phyloP scores from a whole-genome alignment of 2,797 vertebrate genomes.

The Premnoplex brunnescens region DNA sequence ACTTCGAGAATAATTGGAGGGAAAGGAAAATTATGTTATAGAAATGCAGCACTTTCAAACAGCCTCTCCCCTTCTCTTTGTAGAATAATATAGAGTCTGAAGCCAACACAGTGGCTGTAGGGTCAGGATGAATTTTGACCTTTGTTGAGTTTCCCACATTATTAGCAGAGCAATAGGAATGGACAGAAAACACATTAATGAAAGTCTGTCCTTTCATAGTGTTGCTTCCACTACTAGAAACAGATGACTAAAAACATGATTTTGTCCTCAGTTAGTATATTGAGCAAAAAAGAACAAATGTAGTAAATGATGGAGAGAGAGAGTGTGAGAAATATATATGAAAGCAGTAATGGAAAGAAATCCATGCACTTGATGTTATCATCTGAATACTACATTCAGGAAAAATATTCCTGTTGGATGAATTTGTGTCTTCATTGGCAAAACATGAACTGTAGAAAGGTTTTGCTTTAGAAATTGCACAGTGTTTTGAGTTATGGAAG shows the following conservation, averaged over 20 bases:
- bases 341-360: neutral
- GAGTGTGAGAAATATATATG: neutral
- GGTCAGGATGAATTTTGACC: slow-evolving; percentile 39
- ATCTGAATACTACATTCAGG: neutral
- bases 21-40: slow-evolving; percentile 2
- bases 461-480: neutral
- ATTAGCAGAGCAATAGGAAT: neutral
- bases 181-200: neutral
- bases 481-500: neutral
- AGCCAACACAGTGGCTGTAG: neutral
- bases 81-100: neutral
- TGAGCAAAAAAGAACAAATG: neutral
- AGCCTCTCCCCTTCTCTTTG: neutral
- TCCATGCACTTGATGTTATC: neutral
- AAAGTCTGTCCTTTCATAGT: neutral
- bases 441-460: neutral
- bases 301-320: neutral
- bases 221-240: neutral
- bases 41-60: neutral
- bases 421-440: neutral
- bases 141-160: slow-evolving; percentile 14
- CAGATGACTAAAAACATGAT: neutral
- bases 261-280: neutral
- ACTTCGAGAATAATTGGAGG: neutral
- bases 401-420: neutral